Evolutionary conservation across 2,888 invertebrate genomes (phyloP).

Genomic region (Temnothorax ravouxi): DNA sequence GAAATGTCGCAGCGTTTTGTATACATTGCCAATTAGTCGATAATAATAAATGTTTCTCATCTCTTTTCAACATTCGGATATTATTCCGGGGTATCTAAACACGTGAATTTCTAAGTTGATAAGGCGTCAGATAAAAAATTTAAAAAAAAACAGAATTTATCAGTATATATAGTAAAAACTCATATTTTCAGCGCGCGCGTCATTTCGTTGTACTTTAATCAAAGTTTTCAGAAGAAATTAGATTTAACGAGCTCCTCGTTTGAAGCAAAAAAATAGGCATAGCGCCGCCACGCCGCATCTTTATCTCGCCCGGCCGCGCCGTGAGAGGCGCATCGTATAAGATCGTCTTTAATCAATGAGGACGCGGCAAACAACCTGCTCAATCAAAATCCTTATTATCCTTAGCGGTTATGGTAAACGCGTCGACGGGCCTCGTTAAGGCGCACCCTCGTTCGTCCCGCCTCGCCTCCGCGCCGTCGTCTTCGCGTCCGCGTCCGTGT

Average conservation of each 20-base stretch:
- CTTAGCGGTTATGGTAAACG: conserved; percentile 47
- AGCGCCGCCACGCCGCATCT: not conserved
- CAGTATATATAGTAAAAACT: not conserved
- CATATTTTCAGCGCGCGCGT: not conserved
- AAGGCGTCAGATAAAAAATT: not conserved
- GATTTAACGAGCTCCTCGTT: not conserved
- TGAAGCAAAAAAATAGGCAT: not conserved
- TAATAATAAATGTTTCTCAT: too few species aligned
- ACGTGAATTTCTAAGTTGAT: not conserved
- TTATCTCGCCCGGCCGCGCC: not conserved
- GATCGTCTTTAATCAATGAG: conserved; percentile 48
- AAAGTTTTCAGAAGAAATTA: not conserved
- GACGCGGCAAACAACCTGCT: conserved; percentile 48
- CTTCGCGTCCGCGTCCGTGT: conserved; percentile 50
- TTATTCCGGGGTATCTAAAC: not conserved
- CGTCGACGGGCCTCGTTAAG: conserved; percentile 47
- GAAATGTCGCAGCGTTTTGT: too few species aligned
- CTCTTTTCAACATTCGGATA: not conserved
- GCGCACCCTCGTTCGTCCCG: conserved; percentile 41
- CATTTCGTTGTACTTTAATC: not conserved
- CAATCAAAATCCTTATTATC: conserved; percentile 56
- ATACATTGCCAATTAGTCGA: too few species aligned
- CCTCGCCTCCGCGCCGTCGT: conserved; percentile 17
- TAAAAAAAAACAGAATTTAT: not conserved
- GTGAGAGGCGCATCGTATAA: not conserved